These are phyloP conservation scores for Mythimna vitellina DNA, from an alignment of 2,888 invertebrate species.

Conservation along the genomic window DNA sequence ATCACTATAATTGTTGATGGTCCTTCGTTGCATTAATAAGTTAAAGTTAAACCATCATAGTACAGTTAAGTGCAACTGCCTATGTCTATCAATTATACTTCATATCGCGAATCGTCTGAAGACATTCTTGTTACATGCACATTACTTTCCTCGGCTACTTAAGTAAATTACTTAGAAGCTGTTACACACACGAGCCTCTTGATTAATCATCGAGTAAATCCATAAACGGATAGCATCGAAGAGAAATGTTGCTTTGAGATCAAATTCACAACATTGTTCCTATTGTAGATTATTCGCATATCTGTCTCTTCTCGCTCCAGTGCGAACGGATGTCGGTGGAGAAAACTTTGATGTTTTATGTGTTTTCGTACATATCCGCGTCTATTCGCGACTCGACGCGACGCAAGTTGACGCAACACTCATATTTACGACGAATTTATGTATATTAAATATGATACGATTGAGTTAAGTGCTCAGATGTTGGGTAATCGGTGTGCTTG, in stretches of 20 bases:
- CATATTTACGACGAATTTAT: constrained; percentile 48
- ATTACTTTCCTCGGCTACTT: not conserved
- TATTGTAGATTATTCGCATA: constrained; percentile 59
- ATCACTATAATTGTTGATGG: too few relatives aligned
- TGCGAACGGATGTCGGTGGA: constrained; percentile 74
- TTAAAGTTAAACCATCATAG: too few relatives aligned
- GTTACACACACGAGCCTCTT: constrained; percentile 27
- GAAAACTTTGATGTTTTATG: constrained; percentile 76
- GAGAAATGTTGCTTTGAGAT: constrained; percentile 53
- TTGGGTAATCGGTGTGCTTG: constrained; percentile 40
- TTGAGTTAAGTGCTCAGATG: constrained; percentile 25
- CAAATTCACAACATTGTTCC: constrained; percentile 56
- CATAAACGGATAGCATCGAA: constrained; percentile 43
- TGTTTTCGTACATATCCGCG: constrained; percentile 64
- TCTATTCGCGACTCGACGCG: constrained; percentile 31
- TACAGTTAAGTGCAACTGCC: not conserved
- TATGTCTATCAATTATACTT: constrained; percentile 6
- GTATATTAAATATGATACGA: constrained; percentile 46
- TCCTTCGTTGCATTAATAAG: not conserved
- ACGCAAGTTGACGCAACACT: constrained; percentile 32
- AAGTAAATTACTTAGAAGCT: constrained; percentile 25
- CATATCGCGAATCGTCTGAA: not conserved
- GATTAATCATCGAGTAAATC: constrained; percentile 44
- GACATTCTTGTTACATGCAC: constrained; percentile 8
- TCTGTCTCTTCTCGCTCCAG: constrained; percentile 59